Evolutionary conservation across 1,140 invertebrate species (phyloP), one percentile per base, ranked within the genome.

Genomic region (Anoplophora glabripennis): DNA sequence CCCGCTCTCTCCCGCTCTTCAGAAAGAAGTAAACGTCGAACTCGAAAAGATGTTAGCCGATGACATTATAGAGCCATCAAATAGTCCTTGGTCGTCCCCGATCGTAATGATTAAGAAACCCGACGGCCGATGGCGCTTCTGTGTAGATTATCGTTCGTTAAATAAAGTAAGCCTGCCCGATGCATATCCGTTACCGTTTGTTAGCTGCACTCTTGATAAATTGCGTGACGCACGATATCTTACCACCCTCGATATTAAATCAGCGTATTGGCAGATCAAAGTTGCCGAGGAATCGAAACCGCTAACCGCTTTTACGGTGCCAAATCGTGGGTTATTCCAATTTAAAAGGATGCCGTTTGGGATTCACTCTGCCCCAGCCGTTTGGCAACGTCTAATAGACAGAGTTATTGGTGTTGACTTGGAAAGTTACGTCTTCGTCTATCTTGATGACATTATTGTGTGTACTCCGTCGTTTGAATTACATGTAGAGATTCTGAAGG

Each of bases 31-130:
- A 12, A 51, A 57, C 28, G 4, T 18, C n/a, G 55, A 49, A 33
- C 28, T 57, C 1, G 36, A 49, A 1, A 15, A 59, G 12, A 69
- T 75, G 70, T 40, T 75, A 3, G 57, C 59, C 9, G 35, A 59
- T 9, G 69, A 58, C 10, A 61, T 77, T 7, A 68, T 45, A 11
- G 41, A 45, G 38, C 53, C 38, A 21, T 55, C 40, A 9, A 17
- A 42, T 10, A 65, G 57, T n/a, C 66, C 72, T n/a, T 81, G 75
- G 71, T 57, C 66, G 10, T 75, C 73, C 3, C 77, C 78, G 1
- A 68, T 81, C 1, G 70, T 82, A 0, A 15, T 80, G 3, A 74
- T 79, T 2, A 65, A 59, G 7, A 85, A 84, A 82, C 53, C 73
- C 5, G 21, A 28, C 5, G 21, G 72, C 1, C 59, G 57, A 0